A percentile compares a stretch with the other conserved stretches of the same genome.
Evolutionary conservation across 2,888 invertebrate genomes (phyloP).

Genomic region (Ceramica pisi): DNA sequence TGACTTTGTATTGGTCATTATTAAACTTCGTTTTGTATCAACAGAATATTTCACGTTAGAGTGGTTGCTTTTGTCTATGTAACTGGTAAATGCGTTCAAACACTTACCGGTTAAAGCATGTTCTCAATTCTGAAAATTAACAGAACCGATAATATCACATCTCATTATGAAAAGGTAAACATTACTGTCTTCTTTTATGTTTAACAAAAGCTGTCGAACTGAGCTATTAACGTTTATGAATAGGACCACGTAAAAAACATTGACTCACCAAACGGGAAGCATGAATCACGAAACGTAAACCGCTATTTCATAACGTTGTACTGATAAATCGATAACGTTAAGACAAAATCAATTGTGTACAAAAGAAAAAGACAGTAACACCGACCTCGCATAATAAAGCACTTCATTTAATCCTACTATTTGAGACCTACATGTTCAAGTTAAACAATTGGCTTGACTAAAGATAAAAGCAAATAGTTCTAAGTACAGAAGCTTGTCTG

Average conservation of each 20-base stretch:
- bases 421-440: constrained; percentile 59
- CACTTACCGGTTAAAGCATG: constrained; percentile 20
- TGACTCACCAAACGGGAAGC: constrained; percentile 76
- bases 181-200: constrained; percentile 37
- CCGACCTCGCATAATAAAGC: constrained; percentile 24
- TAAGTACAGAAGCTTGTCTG: constrained; percentile 79
- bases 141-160: constrained; percentile 6
- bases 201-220: constrained; percentile 55
- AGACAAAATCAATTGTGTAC: constrained; percentile 73
- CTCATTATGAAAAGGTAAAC: constrained; percentile 34
- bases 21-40: background rate
- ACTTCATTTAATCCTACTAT: constrained; percentile 56
- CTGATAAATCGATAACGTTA: constrained; percentile 80
- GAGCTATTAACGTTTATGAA: constrained; percentile 58
- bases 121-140: constrained; percentile 28
- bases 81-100: background rate
- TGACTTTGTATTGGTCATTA: too few relatives aligned
- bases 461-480: constrained; percentile 74
- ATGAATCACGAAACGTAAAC: constrained; percentile 81
- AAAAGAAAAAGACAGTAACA: constrained; percentile 69
- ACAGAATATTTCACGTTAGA: background rate
- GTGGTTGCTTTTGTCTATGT: background rate
- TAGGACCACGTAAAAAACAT: constrained; percentile 60
- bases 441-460: constrained; percentile 65
- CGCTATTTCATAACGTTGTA: constrained; percentile 81